A percentile compares a stretch with the other conserved stretches of the same genome.
These are phyloP conservation scores for Bombyx huttoni DNA, from an alignment of 2,888 invertebrate genomes.

Conservation along the genomic window DNA sequence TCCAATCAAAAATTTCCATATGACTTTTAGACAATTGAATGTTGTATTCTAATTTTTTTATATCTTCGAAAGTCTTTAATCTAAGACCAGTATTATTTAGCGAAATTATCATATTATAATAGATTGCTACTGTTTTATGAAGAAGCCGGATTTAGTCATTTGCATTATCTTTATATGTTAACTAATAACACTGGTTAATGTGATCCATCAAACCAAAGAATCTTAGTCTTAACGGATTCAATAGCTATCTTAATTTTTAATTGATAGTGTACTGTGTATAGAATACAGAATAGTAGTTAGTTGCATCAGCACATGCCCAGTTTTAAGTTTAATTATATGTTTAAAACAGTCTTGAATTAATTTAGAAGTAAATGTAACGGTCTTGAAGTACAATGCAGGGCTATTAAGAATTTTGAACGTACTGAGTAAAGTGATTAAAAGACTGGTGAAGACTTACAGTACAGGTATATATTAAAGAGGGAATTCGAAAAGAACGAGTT, in stretches of 20 bases:
- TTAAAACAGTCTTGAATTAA: no score
- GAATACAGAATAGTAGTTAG: not conserved
- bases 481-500: not conserved
- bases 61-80: no score
- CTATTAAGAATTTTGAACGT: not conserved
- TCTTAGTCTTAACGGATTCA: slow-evolving; percentile 4
- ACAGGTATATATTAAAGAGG: not conserved
- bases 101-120: no score
- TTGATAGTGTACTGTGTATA: not conserved
- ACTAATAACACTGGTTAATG: not conserved
- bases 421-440: slow-evolving; percentile 3
- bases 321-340: no score
- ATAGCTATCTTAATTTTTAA: not conserved
- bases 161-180: no score
- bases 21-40: no score
- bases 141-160: no score
- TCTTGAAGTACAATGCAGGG: not conserved
- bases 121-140: no score
- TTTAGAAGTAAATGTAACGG: no score
- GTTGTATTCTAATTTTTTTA: no score
- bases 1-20: no score
- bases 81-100: no score
- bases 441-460: not conserved
- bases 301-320: not conserved
- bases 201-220: not conserved